These are phyloP conservation scores for Poeciliopsis occidentalis DNA, from an alignment of 2,113 vertebrate genomes.

Conservation along the genomic window DNA sequence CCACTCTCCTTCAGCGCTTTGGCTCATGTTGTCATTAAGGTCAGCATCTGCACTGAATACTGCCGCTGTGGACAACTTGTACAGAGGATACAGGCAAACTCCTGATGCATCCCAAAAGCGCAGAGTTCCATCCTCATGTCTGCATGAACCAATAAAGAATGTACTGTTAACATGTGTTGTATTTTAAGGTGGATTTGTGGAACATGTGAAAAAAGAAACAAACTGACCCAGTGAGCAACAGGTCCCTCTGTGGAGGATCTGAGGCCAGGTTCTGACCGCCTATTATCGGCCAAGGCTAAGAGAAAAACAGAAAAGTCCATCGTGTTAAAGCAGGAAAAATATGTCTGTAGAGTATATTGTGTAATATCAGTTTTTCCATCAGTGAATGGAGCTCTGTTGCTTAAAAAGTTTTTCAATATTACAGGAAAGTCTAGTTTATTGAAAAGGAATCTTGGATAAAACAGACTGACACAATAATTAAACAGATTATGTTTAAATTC, in stretches of 20 bases:
- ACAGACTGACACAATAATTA: neutral
- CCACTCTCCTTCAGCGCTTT: constrained; percentile 92
- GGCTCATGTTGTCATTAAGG: constrained; percentile 89
- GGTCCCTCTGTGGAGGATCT: constrained; percentile 92
- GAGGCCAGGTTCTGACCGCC: constrained; percentile 90
- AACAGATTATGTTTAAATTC: too few species aligned
- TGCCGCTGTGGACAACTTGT: constrained; percentile 90
- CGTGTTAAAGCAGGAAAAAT: constrained; percentile 2
- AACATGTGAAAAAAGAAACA: neutral
- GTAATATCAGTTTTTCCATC: neutral
- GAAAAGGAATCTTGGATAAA: neutral
- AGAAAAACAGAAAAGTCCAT: constrained; percentile 37
- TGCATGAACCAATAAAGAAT: constrained; percentile 44
- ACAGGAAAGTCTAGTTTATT: neutral
- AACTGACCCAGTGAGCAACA: constrained; percentile 94
- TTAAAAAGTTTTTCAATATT: neutral
- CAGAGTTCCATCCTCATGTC: constrained; percentile 95
- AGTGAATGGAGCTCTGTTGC: neutral
- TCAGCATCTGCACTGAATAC: constrained; percentile 93
- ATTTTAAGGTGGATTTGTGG: too few species aligned
- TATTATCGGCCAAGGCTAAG: constrained; percentile 90
- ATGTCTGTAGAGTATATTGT: neutral
- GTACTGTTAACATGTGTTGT: neutral
- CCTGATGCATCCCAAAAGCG: constrained; percentile 97
- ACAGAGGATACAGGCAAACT: constrained; percentile 91